Evolutionary conservation across 2,113 vertebrate species (phyloP).

Genomic region (Ochotona curzoniae): DNA sequence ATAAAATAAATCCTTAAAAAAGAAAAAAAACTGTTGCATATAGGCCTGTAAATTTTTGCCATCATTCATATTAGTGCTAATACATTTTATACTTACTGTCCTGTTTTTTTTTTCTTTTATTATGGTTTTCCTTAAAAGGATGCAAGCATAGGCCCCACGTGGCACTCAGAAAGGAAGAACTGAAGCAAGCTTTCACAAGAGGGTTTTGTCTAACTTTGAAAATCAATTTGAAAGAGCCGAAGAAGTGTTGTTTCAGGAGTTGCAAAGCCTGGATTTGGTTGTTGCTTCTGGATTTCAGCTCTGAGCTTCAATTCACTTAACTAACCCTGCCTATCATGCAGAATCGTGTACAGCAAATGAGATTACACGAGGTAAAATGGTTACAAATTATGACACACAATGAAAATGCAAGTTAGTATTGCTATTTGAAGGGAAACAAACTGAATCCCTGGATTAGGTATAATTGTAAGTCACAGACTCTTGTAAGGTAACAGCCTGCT

Average conservation of each 20-base stretch:
- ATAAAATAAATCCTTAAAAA: too few species aligned
- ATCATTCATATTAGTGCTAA: not conserved
- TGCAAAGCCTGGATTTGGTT: not conserved
- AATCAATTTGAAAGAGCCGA: not conserved
- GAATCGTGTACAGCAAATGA: not conserved
- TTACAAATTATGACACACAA: not conserved
- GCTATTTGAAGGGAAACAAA: slow-evolving; percentile 1
- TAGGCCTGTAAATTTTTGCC: not conserved
- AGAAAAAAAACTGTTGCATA: not conserved
- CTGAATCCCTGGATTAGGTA: not conserved
- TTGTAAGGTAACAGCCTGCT: not conserved
- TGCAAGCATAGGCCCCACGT: not conserved
- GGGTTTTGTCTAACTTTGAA: not conserved
- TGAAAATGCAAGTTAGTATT: not conserved
- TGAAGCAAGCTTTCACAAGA: not conserved
- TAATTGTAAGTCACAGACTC: not conserved
- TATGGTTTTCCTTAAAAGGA: not conserved
- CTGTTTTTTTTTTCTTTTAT: not conserved
- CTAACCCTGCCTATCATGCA: not conserved
- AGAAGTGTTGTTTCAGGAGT: not conserved
- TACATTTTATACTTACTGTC: not conserved
- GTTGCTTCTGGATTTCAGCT: not conserved
- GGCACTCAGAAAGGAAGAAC: not conserved
- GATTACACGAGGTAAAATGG: not conserved
- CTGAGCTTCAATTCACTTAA: not conserved